phyloP scores from a whole-genome alignment of 2,888 invertebrate species.

The Pseudanteris insignis region DNA sequence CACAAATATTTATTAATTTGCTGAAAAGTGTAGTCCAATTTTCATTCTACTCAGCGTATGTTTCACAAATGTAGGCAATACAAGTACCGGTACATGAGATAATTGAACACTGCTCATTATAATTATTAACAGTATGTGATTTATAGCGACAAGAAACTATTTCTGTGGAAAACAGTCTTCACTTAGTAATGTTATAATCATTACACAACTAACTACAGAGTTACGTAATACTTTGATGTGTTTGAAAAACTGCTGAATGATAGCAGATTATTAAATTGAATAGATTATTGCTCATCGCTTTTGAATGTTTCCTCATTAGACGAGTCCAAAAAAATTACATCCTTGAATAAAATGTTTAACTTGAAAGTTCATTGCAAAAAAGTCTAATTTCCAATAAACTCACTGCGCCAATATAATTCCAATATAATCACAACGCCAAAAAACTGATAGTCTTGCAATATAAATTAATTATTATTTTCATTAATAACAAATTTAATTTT shows the following conservation, averaged over 20 bases:
- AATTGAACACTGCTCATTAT: constrained; percentile 36
- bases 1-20: too few species aligned
- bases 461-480: too few species aligned
- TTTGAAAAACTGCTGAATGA: constrained; percentile 20
- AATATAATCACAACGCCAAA: too few species aligned
- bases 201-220: constrained; percentile 37
- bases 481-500: too few species aligned
- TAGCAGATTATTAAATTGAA: constrained; percentile 32
- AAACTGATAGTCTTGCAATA: too few species aligned
- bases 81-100: constrained; percentile 23
- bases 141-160: constrained; percentile 36
- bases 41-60: neutral
- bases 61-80: constrained; percentile 22
- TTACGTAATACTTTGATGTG: constrained; percentile 32
- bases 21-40: neutral
- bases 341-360: too few species aligned
- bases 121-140: constrained; percentile 33
- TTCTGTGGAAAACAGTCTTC: constrained; percentile 30
- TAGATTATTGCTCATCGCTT: constrained; percentile 19
- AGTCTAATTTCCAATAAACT: too few species aligned
- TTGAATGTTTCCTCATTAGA: constrained; percentile 29
- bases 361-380: too few species aligned
- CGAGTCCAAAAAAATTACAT: too few species aligned
- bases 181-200: constrained; percentile 28
- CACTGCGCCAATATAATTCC: too few species aligned